Percentiles rank a stretch among this genome's conserved stretches.
Conservation (phyloP, 2,113 vertebrate genomes). For the Pitta sordida region DNA sequence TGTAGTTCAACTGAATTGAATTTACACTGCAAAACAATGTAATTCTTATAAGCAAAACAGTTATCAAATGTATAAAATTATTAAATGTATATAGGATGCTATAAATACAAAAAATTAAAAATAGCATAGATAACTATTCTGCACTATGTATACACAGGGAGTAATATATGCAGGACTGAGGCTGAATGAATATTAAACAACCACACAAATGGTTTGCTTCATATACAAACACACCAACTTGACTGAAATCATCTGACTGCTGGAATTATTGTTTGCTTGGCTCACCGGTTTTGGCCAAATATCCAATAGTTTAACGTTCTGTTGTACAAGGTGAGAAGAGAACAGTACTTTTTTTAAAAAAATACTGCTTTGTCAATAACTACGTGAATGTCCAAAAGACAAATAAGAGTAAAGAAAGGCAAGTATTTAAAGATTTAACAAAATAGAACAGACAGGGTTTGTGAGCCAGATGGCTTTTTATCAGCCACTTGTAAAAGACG, state of each 20-base stretch:
- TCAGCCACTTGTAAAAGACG: not conserved
- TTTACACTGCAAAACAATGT: not conserved
- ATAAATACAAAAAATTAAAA: not conserved
- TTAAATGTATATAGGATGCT: not conserved
- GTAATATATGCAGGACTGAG: not conserved
- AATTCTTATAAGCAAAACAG: not conserved
- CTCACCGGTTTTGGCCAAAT: not conserved
- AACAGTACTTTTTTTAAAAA: not conserved
- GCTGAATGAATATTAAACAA: not conserved
- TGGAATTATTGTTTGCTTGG: not conserved
- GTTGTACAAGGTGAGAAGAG: not conserved
- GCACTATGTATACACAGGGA: not conserved
- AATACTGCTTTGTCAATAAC: not conserved
- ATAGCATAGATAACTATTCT: not conserved
- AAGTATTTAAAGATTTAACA: not conserved
- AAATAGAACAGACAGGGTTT: not conserved
- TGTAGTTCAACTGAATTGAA: not conserved
- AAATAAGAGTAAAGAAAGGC: not conserved
- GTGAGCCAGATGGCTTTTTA: not conserved
- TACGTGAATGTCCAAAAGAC: not conserved
- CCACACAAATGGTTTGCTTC: not conserved
- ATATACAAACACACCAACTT: not conserved
- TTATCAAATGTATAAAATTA: not conserved
- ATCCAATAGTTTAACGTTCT: not conserved
- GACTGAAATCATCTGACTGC: not conserved